Conservation (phyloP, 2,113 vertebrate species). For the Mustela nigripes region DNA sequence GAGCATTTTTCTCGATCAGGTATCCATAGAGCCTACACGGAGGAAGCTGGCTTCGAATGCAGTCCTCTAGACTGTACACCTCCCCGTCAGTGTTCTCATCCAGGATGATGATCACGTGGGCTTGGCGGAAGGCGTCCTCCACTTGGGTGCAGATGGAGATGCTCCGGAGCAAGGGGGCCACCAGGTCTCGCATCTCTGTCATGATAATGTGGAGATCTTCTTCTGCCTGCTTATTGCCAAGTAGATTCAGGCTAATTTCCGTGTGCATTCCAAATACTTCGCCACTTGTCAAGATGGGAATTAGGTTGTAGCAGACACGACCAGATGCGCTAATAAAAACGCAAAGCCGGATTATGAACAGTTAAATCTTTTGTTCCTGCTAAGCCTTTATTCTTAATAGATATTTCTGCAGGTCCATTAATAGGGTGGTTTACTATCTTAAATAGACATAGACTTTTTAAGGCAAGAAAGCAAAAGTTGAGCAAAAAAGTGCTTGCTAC, state of each 20-base stretch:
- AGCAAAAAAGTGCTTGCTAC: neutral
- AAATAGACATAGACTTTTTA: neutral
- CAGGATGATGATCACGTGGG: constrained; percentile 92
- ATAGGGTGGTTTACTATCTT: neutral
- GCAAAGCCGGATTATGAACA: neutral
- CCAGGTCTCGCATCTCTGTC: constrained; percentile 90
- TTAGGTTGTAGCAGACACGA: constrained; percentile 88
- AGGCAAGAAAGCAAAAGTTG: neutral
- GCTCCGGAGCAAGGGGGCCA: constrained; percentile 86
- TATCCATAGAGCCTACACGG: constrained; percentile 89
- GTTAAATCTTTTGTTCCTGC: neutral
- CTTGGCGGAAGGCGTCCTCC: constrained; percentile 90
- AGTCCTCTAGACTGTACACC: constrained; percentile 60
- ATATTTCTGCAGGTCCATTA: neutral
- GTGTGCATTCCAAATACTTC: constrained; percentile 89
- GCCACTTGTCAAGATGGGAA: constrained; percentile 90
- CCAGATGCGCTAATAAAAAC: constrained; percentile 88
- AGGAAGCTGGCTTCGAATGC: constrained; percentile 82
- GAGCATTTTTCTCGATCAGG: constrained; percentile 91
- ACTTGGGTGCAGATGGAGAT: constrained; percentile 88
- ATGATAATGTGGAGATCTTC: constrained; percentile 84
- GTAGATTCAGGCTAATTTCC: constrained; percentile 91
- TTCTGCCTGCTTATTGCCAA: constrained; percentile 84
- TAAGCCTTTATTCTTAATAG: neutral
- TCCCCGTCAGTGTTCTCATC: constrained; percentile 86